phyloP scores from a whole-genome alignment of 2,888 invertebrate species.

The Neocrepidodera transversa region DNA sequence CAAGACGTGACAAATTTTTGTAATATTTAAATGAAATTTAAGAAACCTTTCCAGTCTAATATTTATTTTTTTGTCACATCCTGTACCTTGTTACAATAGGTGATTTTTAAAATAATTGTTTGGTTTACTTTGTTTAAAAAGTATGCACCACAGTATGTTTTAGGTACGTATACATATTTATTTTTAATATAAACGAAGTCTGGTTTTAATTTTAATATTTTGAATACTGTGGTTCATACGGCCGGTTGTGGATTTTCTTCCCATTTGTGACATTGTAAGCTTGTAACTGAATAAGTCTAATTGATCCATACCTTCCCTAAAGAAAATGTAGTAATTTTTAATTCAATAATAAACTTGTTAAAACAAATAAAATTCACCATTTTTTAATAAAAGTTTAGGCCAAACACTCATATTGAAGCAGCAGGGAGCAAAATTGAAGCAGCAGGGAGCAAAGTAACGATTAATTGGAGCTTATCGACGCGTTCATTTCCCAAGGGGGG shows the following conservation, averaged over 20 bases:
- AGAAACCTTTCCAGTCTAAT: not conserved
- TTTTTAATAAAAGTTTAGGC: too few species aligned
- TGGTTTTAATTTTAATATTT: conserved; percentile 8
- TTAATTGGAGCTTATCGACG: too few species aligned
- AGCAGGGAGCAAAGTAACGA: too few species aligned
- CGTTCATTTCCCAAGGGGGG: too few species aligned
- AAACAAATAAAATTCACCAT: too few species aligned
- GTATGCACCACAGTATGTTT: conserved; percentile 44
- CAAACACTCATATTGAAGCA: too few species aligned
- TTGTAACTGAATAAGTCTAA: conserved; percentile 47
- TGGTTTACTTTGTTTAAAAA: conserved; percentile 30
- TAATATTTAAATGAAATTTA: too few species aligned
- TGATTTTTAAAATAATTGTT: conserved; percentile 24
- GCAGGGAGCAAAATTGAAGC: too few species aligned
- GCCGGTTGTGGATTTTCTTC: conserved; percentile 39
- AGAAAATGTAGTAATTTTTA: not conserved
- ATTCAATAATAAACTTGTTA: not conserved
- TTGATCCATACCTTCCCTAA: conserved; percentile 26
- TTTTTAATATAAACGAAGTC: not conserved
- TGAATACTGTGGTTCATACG: conserved; percentile 43
- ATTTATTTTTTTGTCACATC: not conserved
- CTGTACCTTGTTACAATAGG: conserved; percentile 9
- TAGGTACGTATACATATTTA: conserved; percentile 8
- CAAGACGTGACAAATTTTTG: not conserved
- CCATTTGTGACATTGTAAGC: conserved; percentile 48